Conservation (phyloP, 1,140 invertebrate species). For the Cherax quadricarinatus region DNA sequence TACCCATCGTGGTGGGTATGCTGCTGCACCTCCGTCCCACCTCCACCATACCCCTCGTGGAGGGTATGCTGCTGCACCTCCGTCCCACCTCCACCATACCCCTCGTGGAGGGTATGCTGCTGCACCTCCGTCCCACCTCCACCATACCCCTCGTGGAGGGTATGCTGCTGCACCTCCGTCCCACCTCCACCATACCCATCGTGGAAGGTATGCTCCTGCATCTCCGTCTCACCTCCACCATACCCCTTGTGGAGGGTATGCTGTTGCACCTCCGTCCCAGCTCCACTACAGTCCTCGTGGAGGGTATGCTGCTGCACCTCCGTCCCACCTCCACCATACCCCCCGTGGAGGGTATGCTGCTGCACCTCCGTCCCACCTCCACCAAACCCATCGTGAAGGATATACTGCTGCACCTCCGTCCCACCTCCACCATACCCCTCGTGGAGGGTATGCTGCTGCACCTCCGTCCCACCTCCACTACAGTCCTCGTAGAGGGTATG, state of each 20-base stretch:
- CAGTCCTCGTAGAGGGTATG: constrained; percentile 13
- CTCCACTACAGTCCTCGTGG: neutral
- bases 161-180: neutral
- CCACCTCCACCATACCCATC: neutral
- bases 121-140: neutral
- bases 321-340: neutral
- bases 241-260: constrained; percentile 20
- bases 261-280: neutral
- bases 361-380: neutral
- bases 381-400: constrained; percentile 15
- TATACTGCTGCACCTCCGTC: neutral
- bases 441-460: neutral
- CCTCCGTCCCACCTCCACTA: neutral
- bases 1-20: constrained; percentile 20
- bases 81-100: neutral
- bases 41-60: constrained; percentile 2
- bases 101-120: constrained; percentile 10
- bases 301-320: neutral
- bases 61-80: neutral
- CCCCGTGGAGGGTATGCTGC: constrained; percentile 4
- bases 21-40: neutral
- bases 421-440: neutral
- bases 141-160: constrained; percentile 22
- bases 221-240: neutral
- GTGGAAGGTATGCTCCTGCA: neutral